phyloP scores from a whole-genome alignment of 2,797 vertebrate genomes.

The Mus minutoides region DNA sequence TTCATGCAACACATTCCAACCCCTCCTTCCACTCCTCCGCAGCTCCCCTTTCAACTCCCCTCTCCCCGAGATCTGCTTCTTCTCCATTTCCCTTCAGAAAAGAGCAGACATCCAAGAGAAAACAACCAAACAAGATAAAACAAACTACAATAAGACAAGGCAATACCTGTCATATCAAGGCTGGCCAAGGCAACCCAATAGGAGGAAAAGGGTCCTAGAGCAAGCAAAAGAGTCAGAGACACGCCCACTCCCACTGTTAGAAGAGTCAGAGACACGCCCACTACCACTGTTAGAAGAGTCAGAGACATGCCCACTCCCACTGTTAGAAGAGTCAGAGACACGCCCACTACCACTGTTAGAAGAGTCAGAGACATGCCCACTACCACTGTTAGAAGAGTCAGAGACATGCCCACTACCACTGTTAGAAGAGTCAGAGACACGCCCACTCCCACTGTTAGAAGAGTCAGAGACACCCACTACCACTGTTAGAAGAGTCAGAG shows the following conservation, averaged over 20 bases:
- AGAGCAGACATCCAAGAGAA: background rate
- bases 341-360: too few species aligned
- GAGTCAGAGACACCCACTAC: too few species aligned
- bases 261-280: too few species aligned
- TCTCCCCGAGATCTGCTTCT: background rate
- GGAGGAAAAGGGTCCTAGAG: background rate
- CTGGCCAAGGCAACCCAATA: background rate
- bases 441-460: too few species aligned
- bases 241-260: background rate
- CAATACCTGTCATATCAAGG: background rate
- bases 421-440: too few species aligned
- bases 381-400: too few species aligned
- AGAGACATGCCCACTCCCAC: too few species aligned
- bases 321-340: too few species aligned
- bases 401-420: too few species aligned
- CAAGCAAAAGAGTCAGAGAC: background rate
- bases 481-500: too few species aligned
- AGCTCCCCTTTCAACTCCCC: background rate
- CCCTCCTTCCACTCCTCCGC: background rate
- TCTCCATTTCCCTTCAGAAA: background rate
- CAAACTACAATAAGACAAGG: background rate
- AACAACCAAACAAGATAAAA: background rate
- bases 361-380: too few species aligned
- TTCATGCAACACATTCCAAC: background rate
- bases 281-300: too few species aligned